These are phyloP conservation scores for Allacma fusca DNA, from an alignment of 2,888 invertebrate genomes.

Conservation along the genomic window DNA sequence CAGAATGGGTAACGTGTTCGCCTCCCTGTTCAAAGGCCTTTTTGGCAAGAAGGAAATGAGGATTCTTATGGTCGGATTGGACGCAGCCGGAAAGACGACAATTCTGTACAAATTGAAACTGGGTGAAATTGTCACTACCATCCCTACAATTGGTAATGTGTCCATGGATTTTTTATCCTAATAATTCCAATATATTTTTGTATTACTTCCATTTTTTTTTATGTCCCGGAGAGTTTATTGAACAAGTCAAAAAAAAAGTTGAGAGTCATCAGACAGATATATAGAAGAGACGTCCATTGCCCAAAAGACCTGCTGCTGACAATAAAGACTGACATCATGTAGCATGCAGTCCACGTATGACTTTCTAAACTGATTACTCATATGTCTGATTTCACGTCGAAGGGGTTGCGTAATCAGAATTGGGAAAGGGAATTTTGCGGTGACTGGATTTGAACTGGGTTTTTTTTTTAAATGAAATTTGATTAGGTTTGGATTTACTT, in stretches of 20 bases:
- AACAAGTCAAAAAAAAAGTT: no score
- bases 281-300: neutral
- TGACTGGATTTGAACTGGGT: no score
- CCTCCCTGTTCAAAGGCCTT: conserved; percentile 97
- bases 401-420: no score
- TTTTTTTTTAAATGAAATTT: no score
- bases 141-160: conserved; percentile 96
- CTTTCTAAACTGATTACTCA: conserved; percentile 11
- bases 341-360: conserved; percentile 9
- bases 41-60: conserved; percentile 99
- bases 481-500: no score
- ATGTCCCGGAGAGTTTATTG: no score
- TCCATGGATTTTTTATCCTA: conserved; percentile 39
- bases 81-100: conserved; percentile 99
- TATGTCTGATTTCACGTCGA: neutral
- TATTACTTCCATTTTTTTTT: neutral
- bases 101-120: conserved; percentile 99
- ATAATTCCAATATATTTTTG: neutral
- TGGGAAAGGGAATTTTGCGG: no score
- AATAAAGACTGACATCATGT: neutral
- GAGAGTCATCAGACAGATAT: no score
- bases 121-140: conserved; percentile 99
- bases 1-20: conserved; percentile 95
- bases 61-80: conserved; percentile 99
- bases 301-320: conserved; percentile 1